Evolutionary conservation across 2,888 invertebrate genomes (phyloP).

Genomic region (Ellobium chinense): DNA sequence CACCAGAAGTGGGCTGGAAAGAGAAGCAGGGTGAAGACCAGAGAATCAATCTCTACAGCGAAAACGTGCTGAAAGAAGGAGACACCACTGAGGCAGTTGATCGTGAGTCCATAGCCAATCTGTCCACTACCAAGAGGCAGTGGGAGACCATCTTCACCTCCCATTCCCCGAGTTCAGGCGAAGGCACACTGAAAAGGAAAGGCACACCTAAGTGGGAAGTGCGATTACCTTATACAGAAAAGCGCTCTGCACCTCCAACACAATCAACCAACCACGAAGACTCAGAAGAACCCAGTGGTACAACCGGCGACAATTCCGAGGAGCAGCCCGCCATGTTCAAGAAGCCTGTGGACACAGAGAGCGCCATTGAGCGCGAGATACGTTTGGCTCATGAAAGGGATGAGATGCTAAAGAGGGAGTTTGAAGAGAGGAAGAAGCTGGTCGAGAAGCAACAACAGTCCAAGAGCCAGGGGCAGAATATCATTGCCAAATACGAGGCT

Average conservation of each 20-base stretch:
- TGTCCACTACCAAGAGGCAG: constrained; percentile 65
- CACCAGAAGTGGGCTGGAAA: constrained; percentile 48
- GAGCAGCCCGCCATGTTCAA: constrained; percentile 10
- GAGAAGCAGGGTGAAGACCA: constrained; percentile 13
- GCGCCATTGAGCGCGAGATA: constrained; percentile 75
- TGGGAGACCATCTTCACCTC: constrained; percentile 59
- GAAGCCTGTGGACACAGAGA: constrained; percentile 55
- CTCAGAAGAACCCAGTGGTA: background rate
- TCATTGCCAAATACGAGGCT: constrained; percentile 40
- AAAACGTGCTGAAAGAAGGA: constrained; percentile 66
- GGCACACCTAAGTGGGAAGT: constrained; percentile 50
- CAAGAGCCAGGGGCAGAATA: constrained; percentile 12
- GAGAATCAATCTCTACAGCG: constrained; percentile 58
- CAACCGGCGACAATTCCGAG: background rate
- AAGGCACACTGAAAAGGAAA: constrained; percentile 18
- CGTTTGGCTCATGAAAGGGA: constrained; percentile 73
- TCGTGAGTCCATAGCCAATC: constrained; percentile 70
- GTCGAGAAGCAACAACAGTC: constrained; percentile 51
- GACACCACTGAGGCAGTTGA: constrained; percentile 67
- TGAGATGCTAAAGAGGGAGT: constrained; percentile 65
- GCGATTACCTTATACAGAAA: constrained; percentile 40
- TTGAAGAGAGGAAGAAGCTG: constrained; percentile 61
- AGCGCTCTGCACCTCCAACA: constrained; percentile 1
- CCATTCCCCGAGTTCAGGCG: background rate
- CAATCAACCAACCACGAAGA: constrained; percentile 35